Evolutionary conservation across 2,888 invertebrate species (phyloP).

Genomic region (Thalpophila matura): DNA sequence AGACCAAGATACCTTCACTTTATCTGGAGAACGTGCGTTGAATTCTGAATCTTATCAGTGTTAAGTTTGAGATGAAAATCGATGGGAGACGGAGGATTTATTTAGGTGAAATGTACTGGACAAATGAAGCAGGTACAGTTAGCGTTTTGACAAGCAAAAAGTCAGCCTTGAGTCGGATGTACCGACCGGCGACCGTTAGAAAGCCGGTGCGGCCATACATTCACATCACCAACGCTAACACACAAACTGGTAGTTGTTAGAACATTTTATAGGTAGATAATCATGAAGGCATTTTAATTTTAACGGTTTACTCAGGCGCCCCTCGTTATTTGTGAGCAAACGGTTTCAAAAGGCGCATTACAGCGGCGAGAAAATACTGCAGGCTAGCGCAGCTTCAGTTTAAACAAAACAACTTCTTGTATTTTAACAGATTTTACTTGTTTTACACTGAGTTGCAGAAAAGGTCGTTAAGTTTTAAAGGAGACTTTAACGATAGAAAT

Average conservation of each 20-base stretch:
- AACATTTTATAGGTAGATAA: conserved; percentile 57
- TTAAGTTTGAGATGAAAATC: conserved; percentile 65
- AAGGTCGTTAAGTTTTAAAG: too few species aligned
- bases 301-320: conserved; percentile 39
- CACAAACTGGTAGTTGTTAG: conserved; percentile 54
- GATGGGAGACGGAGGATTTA: conserved; percentile 57
- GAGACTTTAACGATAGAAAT: too few species aligned
- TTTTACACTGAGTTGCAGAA: too few species aligned
- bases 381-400: not conserved
- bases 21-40: not conserved
- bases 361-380: not conserved
- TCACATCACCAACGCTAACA: conserved; percentile 60
- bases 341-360: conserved; percentile 5
- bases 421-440: not conserved
- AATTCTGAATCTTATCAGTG: conserved; percentile 46
- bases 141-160: conserved; percentile 87
- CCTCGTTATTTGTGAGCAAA: conserved; percentile 18
- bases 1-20: conserved; percentile 38
- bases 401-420: not conserved
- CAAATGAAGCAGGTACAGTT: conserved; percentile 82
- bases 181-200: conserved; percentile 80
- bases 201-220: conserved; percentile 70
- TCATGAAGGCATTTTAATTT: conserved; percentile 59
- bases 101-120: conserved; percentile 71
- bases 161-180: conserved; percentile 70